Conservation (phyloP, 1,140 invertebrate species). For the Heliconius eleuchia region DNA sequence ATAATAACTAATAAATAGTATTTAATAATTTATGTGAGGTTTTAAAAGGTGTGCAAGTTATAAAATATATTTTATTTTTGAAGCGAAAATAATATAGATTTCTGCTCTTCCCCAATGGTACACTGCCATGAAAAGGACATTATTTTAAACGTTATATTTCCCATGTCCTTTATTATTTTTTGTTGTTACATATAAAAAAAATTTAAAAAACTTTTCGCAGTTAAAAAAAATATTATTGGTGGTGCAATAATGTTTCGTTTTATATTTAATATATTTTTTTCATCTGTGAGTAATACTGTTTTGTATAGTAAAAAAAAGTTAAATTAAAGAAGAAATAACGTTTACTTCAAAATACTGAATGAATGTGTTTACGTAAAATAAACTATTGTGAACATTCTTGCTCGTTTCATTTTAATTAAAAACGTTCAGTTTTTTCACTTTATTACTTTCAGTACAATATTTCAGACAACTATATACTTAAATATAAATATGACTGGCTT, state of each 20-base stretch:
- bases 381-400: conserved; percentile 48
- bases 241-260: neutral
- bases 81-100: neutral
- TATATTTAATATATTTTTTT: too few relatives aligned
- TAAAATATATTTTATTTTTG: neutral
- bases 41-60: neutral
- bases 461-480: neutral
- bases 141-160: neutral
- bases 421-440: too few relatives aligned
- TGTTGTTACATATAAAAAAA: neutral
- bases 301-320: too few relatives aligned
- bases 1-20: neutral
- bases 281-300: too few relatives aligned
- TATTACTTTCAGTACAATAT: neutral
- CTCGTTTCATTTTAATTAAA: conserved; percentile 19
- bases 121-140: conserved; percentile 1
- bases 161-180: neutral
- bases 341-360: conserved; percentile 13
- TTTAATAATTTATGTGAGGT: neutral
- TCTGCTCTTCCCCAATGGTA: neutral
- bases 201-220: neutral
- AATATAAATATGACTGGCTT: too few relatives aligned
- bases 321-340: neutral
- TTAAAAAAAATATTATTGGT: neutral
- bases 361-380: conserved; percentile 52